Conservation (phyloP, 1,140 invertebrate species). For the Pseudachorutes palmiensis region DNA sequence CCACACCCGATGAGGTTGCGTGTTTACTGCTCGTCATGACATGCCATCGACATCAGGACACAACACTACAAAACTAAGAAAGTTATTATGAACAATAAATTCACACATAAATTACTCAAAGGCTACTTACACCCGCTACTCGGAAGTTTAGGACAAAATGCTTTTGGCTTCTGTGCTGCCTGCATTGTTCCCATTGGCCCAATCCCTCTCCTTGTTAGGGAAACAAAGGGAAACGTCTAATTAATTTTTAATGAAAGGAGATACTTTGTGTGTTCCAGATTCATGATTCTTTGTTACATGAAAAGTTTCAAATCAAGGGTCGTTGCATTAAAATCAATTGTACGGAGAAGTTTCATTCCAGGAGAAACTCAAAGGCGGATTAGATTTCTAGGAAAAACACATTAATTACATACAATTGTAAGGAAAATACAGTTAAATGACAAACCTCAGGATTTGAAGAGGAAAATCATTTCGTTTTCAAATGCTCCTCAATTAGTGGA, state of each 20-base stretch:
- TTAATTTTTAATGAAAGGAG: neutral
- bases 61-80: neutral
- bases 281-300: too few species aligned
- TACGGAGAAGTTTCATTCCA: neutral
- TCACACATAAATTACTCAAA: constrained; percentile 2
- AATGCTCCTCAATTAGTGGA: too few species aligned
- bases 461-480: too few species aligned
- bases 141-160: neutral
- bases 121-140: neutral
- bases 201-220: neutral
- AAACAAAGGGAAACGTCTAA: neutral
- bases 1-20: neutral
- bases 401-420: too few species aligned
- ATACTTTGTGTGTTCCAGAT: neutral
- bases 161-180: neutral
- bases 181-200: neutral
- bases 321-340: too few species aligned
- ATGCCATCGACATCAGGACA: neutral
- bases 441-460: too few species aligned
- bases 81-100: constrained; percentile 10
- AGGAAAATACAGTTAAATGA: too few species aligned
- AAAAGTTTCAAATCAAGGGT: too few species aligned
- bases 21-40: neutral
- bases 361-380: neutral
- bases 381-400: too few species aligned